These are phyloP conservation scores for Bucco capensis DNA, from an alignment of 2,113 vertebrate species.

Conservation along the genomic window DNA sequence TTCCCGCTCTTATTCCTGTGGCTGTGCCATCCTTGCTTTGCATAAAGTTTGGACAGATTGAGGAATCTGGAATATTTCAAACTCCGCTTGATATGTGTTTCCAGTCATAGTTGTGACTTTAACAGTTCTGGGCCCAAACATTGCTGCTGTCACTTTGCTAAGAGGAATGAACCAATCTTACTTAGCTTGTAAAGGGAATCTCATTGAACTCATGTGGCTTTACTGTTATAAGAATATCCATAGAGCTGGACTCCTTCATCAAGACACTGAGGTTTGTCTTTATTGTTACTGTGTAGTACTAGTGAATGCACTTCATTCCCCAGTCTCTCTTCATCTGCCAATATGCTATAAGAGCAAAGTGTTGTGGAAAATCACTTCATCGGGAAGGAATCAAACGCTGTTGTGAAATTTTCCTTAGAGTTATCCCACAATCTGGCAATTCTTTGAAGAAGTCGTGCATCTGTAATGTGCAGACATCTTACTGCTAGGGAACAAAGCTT, in stretches of 20 bases:
- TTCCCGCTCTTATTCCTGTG: neutral
- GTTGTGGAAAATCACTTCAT: conserved; percentile 56
- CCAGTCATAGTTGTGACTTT: neutral
- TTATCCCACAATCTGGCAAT: conserved; percentile 2
- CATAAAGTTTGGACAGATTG: neutral
- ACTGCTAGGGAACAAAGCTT: conserved; percentile 20
- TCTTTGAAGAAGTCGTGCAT: conserved; percentile 13
- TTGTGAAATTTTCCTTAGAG: conserved; percentile 49
- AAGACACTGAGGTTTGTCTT: neutral
- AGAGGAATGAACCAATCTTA: neutral
- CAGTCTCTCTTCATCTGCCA: neutral
- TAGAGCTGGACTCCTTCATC: neutral
- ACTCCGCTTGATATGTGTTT: neutral
- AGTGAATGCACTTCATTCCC: neutral
- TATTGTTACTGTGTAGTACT: neutral
- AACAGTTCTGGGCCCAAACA: neutral
- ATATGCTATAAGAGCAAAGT: neutral
- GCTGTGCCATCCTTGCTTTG: neutral
- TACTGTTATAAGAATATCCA: neutral
- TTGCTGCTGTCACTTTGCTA: neutral
- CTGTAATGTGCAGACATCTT: conserved; percentile 3
- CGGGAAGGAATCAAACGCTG: conserved; percentile 16
- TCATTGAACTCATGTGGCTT: neutral
- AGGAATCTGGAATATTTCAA: neutral
- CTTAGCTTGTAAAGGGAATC: neutral